Base-by-base conservation (phyloP, 1,140 invertebrate species). In the Meloidogyne hapla region DNA sequence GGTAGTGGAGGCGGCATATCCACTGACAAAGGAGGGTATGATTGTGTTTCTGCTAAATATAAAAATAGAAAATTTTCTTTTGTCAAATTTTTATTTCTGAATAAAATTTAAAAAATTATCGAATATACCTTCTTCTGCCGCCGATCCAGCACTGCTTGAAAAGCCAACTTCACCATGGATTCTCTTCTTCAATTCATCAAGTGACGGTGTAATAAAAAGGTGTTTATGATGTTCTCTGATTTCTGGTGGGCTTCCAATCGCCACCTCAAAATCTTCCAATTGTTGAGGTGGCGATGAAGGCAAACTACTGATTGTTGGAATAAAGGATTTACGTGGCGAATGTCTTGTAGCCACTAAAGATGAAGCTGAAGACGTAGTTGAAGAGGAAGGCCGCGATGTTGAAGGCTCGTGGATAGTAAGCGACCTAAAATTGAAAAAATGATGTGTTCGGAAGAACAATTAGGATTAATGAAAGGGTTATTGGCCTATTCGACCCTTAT, bases 251-350 rank as follows among this genome's bases (percentile, higher is more conserved):
- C n/a, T n/a, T n/a, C n/a, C n/a, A n/a, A n/a, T n/a, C n/a, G n/a
- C 6, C 25, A 6, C 8, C 15, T 8, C 13, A 66, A 67, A 67
- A 42, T 67, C 65, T 8, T 67, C 65, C 0, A 67, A 6, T 67
- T 67, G 21, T 67, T 67, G 65, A 9, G 65, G 65, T 26, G 65
- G 23, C 6, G 65, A 67, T 21, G 48, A 56, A n/a, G 65, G 65
- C 10, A 67, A n/a, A 67, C 40, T 67, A 6, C 13, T 42, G 21
- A 67, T 21, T 25, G 40, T 8, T 25, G 65, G 65, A 67, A 67
- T 38, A 21, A 67, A 67, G 28, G 65, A 67, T 67, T 25, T 67
- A 6, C 65, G 65, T 67, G 65, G 65, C 1, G 65, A 67, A 38
- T 67, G 65, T 38, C 65, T 33, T 21, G n/a, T 42, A 6, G 23